Evolutionary conservation across 2,113 vertebrate genomes (phyloP), one percentile per base, ranked within the genome.

Genomic region (Copsychus sechellarum): DNA sequence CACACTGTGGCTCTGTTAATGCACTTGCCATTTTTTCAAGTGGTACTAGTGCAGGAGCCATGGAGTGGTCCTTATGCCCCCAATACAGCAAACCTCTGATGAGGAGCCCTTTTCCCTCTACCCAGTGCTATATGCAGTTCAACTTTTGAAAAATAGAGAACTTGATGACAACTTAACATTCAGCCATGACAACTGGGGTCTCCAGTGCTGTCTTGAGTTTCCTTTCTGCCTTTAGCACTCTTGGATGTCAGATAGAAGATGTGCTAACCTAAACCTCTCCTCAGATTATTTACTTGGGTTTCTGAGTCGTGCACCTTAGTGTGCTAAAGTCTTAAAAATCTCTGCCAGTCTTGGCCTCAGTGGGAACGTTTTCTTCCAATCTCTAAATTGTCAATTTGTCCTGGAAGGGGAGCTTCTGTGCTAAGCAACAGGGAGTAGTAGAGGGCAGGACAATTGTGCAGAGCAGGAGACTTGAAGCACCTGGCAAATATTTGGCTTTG

Each of bases 381-480:
- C 33, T 43, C 80, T 95, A 84, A 94, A 83, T 56, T 78, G 91
- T 73, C 91, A 70, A 71, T 97, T 95, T 92, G 77, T 90, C 64
- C 69, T 88, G 92, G 86, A 83, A 94, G 74, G 28, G 42, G 67
- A 90, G 60, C 72, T 95, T 74, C 88, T 90, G 71, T 88, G 31
- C 51, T 70, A 8, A 94, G 48, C 96, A 90, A 81, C 86, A 71
- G 92, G 95, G 80, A 93, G 72, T 83, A 83, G 76, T 26, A 64
- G 69, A 88, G 51, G 56, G 83, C 80, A 86, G 91, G 80, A 94
- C 86, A 88, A 56, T 80, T 86, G 76, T 17, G 25, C 13, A 47
- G 86, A 92, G 88, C 58, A 70, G 50, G 64, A 84, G 64, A 93
- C 94, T 91, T 84, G 72, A 81, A 96, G 92, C 92, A 93, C 96